These are phyloP conservation scores for Thumatha senex DNA, from an alignment of 2,888 invertebrate genomes.

Conservation along the genomic window DNA sequence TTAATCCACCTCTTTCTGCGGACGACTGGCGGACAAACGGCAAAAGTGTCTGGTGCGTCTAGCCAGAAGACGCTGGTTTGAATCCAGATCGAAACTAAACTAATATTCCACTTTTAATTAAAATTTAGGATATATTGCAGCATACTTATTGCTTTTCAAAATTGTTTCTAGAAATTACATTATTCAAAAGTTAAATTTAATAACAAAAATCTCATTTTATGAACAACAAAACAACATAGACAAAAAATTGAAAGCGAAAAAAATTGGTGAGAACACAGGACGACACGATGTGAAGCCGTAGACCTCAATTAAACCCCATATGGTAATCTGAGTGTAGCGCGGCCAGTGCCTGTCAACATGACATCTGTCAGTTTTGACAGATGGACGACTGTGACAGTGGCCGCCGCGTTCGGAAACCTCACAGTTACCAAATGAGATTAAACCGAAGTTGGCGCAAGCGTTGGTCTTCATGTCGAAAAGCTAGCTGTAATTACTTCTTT, in stretches of 20 bases:
- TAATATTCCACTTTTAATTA: too few relatives aligned
- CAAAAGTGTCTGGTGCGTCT: too few relatives aligned
- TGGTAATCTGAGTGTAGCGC: slow-evolving; percentile 90
- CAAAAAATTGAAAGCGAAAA: slow-evolving; percentile 42
- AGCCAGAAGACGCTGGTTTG: too few relatives aligned
- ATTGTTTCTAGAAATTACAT: too few relatives aligned
- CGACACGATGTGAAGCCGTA: slow-evolving; percentile 75
- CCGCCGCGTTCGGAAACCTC: slow-evolving; percentile 84
- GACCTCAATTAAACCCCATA: slow-evolving; percentile 90
- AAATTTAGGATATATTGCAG: too few relatives aligned
- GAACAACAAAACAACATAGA: slow-evolving; percentile 19
- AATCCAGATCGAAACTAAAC: too few relatives aligned
- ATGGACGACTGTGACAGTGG: slow-evolving; percentile 35
- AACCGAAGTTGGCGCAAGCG: slow-evolving; percentile 85
- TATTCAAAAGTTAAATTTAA: too few relatives aligned
- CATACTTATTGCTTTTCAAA: too few relatives aligned
- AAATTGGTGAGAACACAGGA: slow-evolving; percentile 67
- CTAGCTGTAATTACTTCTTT: slow-evolving; percentile 1
- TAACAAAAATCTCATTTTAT: slow-evolving; percentile 15
- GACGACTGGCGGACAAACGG: too few relatives aligned
- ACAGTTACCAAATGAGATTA: slow-evolving; percentile 99
- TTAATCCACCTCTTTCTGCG: too few relatives aligned
- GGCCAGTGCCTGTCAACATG: slow-evolving; percentile 42
- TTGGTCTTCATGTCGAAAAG: slow-evolving; percentile 34
- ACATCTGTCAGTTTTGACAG: slow-evolving; percentile 38